These are phyloP conservation scores for Platypus cylindrus DNA, from an alignment of 2,888 invertebrate genomes.

Conservation along the genomic window DNA sequence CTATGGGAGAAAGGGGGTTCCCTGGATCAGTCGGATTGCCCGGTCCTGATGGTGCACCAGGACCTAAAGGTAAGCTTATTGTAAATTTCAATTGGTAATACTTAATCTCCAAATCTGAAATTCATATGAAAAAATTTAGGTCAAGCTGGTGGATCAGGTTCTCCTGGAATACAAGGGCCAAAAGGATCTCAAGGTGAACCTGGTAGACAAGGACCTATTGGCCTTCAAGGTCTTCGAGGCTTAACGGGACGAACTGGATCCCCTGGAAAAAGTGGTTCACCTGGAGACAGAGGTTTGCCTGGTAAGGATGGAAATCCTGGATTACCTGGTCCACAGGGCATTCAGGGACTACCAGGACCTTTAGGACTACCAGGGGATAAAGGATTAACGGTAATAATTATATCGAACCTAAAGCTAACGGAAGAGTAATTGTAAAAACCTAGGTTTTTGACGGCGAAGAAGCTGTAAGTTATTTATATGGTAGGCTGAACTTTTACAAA, in stretches of 20 bases:
- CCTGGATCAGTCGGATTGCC: conserved; percentile 55
- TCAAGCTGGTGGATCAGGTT: conserved; percentile 58
- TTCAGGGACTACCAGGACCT: conserved; percentile 67
- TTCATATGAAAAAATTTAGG: conserved; percentile 32
- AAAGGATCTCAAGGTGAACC: conserved; percentile 49
- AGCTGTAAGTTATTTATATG: too few species aligned
- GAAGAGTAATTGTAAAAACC: too few species aligned
- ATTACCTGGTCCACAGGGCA: conserved; percentile 66
- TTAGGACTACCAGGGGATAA: conserved; percentile 68
- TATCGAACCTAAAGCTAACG: too few species aligned
- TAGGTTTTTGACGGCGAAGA: too few species aligned
- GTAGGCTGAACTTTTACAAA: too few species aligned
- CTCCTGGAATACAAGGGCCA: conserved; percentile 48
- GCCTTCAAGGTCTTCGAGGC: conserved; percentile 47
- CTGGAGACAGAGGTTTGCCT: conserved; percentile 60
- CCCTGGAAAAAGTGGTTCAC: conserved; percentile 54
- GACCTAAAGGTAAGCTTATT: conserved; percentile 59
- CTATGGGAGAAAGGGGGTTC: conserved; percentile 59
- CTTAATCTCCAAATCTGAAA: too few species aligned
- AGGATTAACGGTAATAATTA: conserved; percentile 49
- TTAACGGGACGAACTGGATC: conserved; percentile 56
- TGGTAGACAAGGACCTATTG: conserved; percentile 46
- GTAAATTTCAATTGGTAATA: too few species aligned
- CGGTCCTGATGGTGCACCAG: conserved; percentile 63
- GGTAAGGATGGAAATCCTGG: conserved; percentile 81